Base-by-base conservation (phyloP, 64 coral and sea anemone genomes). In the Stichodactyla helianthus region DNA sequence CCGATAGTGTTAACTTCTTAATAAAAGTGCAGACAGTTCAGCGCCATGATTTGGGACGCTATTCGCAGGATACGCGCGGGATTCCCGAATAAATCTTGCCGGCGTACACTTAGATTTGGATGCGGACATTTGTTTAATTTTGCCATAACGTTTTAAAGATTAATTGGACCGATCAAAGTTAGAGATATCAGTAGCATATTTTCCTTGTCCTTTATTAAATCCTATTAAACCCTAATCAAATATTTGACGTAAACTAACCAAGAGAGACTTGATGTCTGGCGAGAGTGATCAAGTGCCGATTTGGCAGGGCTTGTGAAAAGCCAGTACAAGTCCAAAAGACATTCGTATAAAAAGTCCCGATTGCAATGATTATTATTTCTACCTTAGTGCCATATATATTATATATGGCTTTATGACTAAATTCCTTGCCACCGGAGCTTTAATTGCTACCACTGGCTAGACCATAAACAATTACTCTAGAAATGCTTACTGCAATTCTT, bases 31-130 rank as follows among this genome's bases (percentile, higher is more conserved):
- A 74, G 68, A 74, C 68, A 74, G 68, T 74, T 74, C n/a, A 74
- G 68, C 68, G 68, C 68, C 68, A 31, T 74, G 4, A 27, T 74
- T 74, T 27, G 68, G 68, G 68, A 74, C 68, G 68, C 68, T 74
- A 28, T 23, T 23, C 68, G 68, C n/a, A 12, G 23, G 10, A 14
- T 10, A 23, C 25, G 68, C 10, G 25, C 68, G 68, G 68, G 68
- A 74, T 74, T 26, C 25, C 68, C 19, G 62, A 0, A 22, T 60
- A 60, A 68, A 20, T 68, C n/a, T 20, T 7, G 7, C 19, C 63
- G 19, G 2, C 17, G 19, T 23, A 68, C 19, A 60, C 11, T 17
- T 20, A 68, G 7, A 58, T 58, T 68, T 68, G 19, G 63, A 68
- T 5, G 25, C 63, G 63, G 19, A 20, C n/a, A 68, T 68, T 20